Conservation (phyloP, 2,113 vertebrate species). For the Oreochromis aureus region DNA sequence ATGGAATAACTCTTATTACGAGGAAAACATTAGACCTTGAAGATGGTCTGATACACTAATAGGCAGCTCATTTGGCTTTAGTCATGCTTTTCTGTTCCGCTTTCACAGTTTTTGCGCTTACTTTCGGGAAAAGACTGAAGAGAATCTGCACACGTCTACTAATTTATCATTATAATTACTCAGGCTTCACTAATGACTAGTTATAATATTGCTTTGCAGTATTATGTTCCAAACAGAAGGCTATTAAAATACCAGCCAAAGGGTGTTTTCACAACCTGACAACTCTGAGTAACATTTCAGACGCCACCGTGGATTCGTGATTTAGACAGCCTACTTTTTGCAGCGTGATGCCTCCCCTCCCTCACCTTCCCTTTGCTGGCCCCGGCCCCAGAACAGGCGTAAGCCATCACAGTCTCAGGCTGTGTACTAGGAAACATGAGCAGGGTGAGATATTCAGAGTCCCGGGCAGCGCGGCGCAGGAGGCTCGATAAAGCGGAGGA, state of each 20-base stretch:
- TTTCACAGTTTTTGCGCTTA: not conserved
- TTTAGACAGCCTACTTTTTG: conserved; percentile 12
- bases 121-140: not conserved
- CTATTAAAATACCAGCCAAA: not conserved
- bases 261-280: not conserved
- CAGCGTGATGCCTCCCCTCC: conserved; percentile 29
- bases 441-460: conserved; percentile 77
- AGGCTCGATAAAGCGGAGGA: conserved; percentile 77
- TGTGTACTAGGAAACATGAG: conserved; percentile 84
- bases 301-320: not conserved
- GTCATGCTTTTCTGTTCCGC: not conserved
- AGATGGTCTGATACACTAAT: not conserved
- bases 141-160: not conserved
- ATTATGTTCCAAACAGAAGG: not conserved
- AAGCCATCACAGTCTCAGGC: conserved; percentile 71
- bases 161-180: not conserved
- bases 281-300: not conserved
- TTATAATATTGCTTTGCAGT: not conserved
- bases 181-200: not conserved
- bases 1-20: not conserved
- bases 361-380: conserved; percentile 30
- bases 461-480: conserved; percentile 69
- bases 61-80: not conserved
- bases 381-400: conserved; percentile 79
- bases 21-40: not conserved